Evolutionary conservation across 2,797 vertebrate genomes (phyloP).

Genomic region (Anisognathus igniventris): DNA sequence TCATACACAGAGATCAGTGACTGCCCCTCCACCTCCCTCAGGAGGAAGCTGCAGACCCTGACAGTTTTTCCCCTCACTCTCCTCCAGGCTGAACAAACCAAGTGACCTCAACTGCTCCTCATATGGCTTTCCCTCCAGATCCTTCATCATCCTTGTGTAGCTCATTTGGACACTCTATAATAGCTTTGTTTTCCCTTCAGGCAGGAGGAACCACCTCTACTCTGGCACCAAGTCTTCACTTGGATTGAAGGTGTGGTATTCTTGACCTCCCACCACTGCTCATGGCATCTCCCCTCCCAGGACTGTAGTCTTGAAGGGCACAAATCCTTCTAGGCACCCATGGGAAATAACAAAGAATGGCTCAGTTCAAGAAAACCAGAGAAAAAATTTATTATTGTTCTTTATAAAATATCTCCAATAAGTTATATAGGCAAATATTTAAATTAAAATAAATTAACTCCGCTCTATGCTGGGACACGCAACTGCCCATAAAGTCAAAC

Average conservation of each 20-base stretch:
- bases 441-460: constrained; percentile 69
- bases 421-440: constrained; percentile 54
- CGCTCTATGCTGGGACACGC: constrained; percentile 8
- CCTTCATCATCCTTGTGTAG: background rate
- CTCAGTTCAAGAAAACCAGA: constrained; percentile 22
- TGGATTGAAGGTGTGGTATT: background rate
- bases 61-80: background rate
- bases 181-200: background rate
- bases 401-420: constrained; percentile 63
- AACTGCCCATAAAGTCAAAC: constrained; percentile 9
- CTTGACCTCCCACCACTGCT: background rate
- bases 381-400: constrained; percentile 54
- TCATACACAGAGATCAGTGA: background rate
- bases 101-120: background rate
- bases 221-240: background rate
- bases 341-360: background rate
- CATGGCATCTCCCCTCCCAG: background rate
- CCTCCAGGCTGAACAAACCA: background rate
- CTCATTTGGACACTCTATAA: background rate
- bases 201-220: background rate
- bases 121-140: background rate
- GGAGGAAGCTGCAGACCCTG: background rate
- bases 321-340: accelerated
- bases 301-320: background rate
- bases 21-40: background rate